A percentile compares a stretch with the other conserved stretches of the same genome.
These are phyloP conservation scores for Stichopus chloronotus DNA, from an alignment of 35 echinoderm and acorn worm genomes.

Conservation along the genomic window DNA sequence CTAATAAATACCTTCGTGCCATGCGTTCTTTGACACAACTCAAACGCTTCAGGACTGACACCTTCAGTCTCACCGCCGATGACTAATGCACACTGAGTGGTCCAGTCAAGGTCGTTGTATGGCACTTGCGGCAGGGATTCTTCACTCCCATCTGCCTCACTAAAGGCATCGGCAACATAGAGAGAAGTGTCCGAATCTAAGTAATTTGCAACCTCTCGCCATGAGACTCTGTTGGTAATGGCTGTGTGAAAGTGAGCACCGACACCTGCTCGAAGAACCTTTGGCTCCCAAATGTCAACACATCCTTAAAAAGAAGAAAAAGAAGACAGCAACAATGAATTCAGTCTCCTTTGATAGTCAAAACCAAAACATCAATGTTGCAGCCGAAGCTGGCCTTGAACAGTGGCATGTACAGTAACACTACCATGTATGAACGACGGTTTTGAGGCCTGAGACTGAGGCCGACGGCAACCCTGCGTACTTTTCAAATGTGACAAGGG, in stretches of 20 bases:
- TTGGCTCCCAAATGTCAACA: slow-evolving; percentile 96
- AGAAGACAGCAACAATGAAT: not conserved
- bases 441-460: too few relatives aligned
- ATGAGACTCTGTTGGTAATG: slow-evolving; percentile 66
- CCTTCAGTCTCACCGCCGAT: slow-evolving; percentile 98
- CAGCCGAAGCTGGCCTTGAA: too few relatives aligned
- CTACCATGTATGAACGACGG: too few relatives aligned
- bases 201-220: slow-evolving; percentile 66
- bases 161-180: slow-evolving; percentile 73
- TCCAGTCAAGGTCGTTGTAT: slow-evolving; percentile 78
- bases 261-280: slow-evolving; percentile 85
- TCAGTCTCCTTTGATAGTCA: not conserved
- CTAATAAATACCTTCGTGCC: slow-evolving; percentile 76
- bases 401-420: too few relatives aligned
- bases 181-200: slow-evolving; percentile 54
- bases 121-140: not conserved
- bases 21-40: slow-evolving; percentile 63
- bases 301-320: slow-evolving; percentile 67
- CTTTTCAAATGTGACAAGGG: too few relatives aligned
- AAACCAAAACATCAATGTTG: not conserved
- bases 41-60: slow-evolving; percentile 70
- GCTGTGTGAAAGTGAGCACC: slow-evolving; percentile 87
- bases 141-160: not conserved
- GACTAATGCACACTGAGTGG: slow-evolving; percentile 62
- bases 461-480: too few relatives aligned